Percentiles rank a stretch among this genome's conserved stretches.
Conservation (phyloP, 2,888 invertebrate species). For the Phanerotoma sp. region DNA sequence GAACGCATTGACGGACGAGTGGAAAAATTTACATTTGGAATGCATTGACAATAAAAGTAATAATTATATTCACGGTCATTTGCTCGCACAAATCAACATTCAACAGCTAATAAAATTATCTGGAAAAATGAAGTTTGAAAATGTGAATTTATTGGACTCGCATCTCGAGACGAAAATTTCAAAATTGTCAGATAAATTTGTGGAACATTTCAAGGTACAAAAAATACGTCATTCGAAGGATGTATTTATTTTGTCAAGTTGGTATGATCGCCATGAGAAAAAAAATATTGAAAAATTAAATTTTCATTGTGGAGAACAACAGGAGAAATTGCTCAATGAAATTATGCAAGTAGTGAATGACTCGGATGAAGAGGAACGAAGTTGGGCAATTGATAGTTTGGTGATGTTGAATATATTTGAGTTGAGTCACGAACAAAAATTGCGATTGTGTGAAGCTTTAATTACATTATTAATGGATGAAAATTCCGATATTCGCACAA, state of each 20-base stretch:
- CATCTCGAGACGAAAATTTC: background rate
- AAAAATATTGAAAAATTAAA: too few relatives aligned
- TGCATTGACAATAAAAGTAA: slow-evolving; percentile 6
- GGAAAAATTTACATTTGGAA: slow-evolving; percentile 31
- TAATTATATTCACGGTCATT: slow-evolving; percentile 48
- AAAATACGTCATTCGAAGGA: too few relatives aligned
- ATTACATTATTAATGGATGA: slow-evolving; percentile 62
- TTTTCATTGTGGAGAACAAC: background rate
- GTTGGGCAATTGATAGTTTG: slow-evolving; percentile 38
- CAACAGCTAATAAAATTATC: background rate
- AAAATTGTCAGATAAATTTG: background rate
- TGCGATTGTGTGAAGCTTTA: slow-evolving; percentile 55
- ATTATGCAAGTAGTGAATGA: slow-evolving; percentile 8
- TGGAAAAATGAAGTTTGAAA: background rate
- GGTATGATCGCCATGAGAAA: too few relatives aligned
- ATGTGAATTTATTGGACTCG: too few relatives aligned
- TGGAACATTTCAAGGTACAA: too few relatives aligned
- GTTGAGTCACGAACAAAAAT: slow-evolving; percentile 43
- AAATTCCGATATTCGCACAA: slow-evolving; percentile 59
- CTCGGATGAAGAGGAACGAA: slow-evolving; percentile 35
- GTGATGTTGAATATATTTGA: slow-evolving; percentile 21
- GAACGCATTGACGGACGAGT: slow-evolving; percentile 32
- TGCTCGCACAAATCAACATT: slow-evolving; percentile 39
- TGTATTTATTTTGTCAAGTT: too few relatives aligned
- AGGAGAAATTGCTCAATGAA: background rate